Evolutionary conservation across 2,113 vertebrate species (phyloP), one percentile per base, ranked within the genome.

Genomic region (Mormyrus iriodes): DNA sequence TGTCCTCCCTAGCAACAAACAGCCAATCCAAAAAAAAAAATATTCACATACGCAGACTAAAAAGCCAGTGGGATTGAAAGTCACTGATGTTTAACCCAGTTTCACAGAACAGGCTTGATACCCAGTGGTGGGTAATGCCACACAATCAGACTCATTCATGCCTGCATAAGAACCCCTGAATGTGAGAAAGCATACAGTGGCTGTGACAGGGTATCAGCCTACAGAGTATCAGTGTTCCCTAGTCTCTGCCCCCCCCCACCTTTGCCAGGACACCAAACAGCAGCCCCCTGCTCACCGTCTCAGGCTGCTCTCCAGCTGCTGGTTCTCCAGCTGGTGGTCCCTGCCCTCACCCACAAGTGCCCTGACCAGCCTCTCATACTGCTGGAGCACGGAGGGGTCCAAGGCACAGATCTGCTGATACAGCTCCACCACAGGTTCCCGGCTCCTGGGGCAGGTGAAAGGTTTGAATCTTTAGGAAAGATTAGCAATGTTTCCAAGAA

Each of bases 341-440:
- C 91, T 92, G 88, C 88, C 91, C 86, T 96, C 95, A 44, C 46
- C 91, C 85, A 94, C 86, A 51, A 96, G 90, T 21, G 92, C 91
- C 27, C 91, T 88, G 53, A 96, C 48, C 49, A 96, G 76, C 88
- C 92, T 92, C 89, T 97, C 96, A 90, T 94, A 96, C 76, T 95
- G 93, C 91, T 93, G 93, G 79, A 96, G 92, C 85, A 96, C 44
- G 7, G 87, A 85, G 3, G 53, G 89, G 89, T 96, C 93, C 79
- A 90, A 92, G 51, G 92, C 88, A 39, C 94, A 91, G 86, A 96
- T 94, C 88, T 91, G 90, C 92, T 93, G 94, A 91, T 96, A 93
- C 61, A 97, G 88, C 52, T 94, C 92, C 12, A 91, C 92, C 89
- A 96, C 88, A 89, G 94, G 93, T 55, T 95, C 95, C 87, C 90